A percentile compares a stretch with the other conserved stretches of the same genome.
phyloP scores from a whole-genome alignment of 92 coral and sea anemone genomes.

The Porites lobata region DNA sequence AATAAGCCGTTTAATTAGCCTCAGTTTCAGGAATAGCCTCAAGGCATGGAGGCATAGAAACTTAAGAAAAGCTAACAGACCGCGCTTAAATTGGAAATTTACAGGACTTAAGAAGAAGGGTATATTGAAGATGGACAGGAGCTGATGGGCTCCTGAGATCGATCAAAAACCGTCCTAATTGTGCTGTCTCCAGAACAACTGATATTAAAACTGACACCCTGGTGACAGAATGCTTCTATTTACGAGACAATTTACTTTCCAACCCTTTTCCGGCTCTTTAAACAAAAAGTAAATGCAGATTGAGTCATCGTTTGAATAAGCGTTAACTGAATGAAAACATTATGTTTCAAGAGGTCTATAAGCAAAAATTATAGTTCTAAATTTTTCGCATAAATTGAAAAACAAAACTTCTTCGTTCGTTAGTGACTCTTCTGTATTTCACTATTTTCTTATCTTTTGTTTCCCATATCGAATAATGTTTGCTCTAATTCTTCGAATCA shows the following conservation, averaged over 20 bases:
- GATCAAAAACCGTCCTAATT: background rate
- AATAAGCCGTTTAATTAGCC: too few species aligned
- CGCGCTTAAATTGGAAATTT: too few species aligned
- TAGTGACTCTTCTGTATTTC: background rate
- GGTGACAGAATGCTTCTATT: background rate
- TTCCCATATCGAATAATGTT: constrained; percentile 6
- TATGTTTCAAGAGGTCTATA: background rate
- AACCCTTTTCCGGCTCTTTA: background rate
- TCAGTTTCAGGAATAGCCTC: too few species aligned
- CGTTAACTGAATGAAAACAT: background rate
- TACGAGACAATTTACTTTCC: background rate
- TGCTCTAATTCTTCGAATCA: constrained; percentile 29
- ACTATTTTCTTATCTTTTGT: background rate
- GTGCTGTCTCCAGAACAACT: background rate
- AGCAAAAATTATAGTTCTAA: background rate
- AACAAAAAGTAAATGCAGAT: background rate
- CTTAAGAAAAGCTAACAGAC: too few species aligned
- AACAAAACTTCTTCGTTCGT: background rate
- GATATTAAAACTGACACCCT: constrained; percentile 1
- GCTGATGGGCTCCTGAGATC: too few species aligned
- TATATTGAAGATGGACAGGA: too few species aligned
- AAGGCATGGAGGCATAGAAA: too few species aligned
- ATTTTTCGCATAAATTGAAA: background rate
- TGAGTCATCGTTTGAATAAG: background rate
- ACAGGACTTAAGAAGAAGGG: too few species aligned